A percentile compares a stretch with the other conserved stretches of the same genome.
These are phyloP conservation scores for Streptopelia turtur DNA, from an alignment of 2,797 vertebrate species.

Conservation along the genomic window DNA sequence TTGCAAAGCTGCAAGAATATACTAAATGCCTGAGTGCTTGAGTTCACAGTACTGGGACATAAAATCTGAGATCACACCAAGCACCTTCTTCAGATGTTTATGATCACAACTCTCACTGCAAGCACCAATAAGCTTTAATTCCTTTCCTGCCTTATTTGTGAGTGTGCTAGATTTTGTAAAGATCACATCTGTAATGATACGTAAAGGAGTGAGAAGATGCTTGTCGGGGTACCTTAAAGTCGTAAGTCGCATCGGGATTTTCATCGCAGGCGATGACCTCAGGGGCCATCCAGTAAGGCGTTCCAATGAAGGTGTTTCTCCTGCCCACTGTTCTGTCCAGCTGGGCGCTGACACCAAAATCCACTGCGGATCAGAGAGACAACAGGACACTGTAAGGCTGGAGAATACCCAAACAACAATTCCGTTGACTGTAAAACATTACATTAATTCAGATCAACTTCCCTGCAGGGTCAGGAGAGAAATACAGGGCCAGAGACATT, in stretches of 20 bases:
- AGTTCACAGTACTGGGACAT: background rate
- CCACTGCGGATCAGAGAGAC: constrained; percentile 80
- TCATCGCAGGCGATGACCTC: constrained; percentile 98
- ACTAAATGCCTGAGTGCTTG: background rate
- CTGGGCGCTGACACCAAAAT: constrained; percentile 96
- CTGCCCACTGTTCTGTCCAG: constrained; percentile 95
- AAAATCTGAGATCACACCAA: background rate
- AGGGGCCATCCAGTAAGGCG: constrained; percentile 98
- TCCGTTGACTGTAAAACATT: background rate
- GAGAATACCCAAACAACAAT: background rate
- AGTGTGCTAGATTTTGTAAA: background rate
- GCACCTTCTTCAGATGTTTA: background rate
- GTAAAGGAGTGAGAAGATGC: background rate
- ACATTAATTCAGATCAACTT: background rate
- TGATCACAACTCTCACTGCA: background rate
- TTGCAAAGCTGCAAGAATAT: background rate
- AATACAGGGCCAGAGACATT: background rate
- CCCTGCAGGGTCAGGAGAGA: background rate
- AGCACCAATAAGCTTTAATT: background rate
- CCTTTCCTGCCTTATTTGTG: background rate
- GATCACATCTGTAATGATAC: background rate
- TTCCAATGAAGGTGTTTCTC: constrained; percentile 97
- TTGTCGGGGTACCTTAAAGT: constrained; percentile 88
- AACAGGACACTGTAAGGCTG: background rate
- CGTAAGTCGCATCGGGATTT: constrained; percentile 96